These are phyloP conservation scores for Octodon degus DNA, from an alignment of 2,113 vertebrate genomes.

Conservation along the genomic window DNA sequence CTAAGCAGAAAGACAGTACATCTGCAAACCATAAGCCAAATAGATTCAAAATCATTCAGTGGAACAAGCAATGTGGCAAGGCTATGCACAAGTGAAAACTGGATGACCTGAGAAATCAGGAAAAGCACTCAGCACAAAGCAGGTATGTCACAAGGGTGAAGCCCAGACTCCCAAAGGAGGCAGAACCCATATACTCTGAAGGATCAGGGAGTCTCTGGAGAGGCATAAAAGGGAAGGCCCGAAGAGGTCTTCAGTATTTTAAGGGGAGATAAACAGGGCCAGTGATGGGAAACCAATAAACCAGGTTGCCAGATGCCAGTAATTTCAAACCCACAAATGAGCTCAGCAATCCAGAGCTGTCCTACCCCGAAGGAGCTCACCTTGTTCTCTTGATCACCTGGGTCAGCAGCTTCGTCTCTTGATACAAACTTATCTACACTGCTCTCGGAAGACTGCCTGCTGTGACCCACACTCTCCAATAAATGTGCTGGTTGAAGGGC, in stretches of 20 bases:
- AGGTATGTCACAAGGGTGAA: no score
- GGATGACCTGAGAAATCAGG: not conserved
- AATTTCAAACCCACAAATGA: accelerated
- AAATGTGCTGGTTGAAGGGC: conserved; percentile 93
- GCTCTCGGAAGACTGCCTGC: conserved; percentile 94
- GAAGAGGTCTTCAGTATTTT: accelerated
- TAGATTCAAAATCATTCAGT: not conserved
- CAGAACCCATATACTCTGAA: not conserved
- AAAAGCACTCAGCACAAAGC: not conserved
- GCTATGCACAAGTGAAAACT: not conserved
- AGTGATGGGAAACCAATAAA: accelerated
- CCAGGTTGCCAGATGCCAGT: accelerated
- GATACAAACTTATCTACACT: conserved; percentile 91
- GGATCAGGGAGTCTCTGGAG: not conserved
- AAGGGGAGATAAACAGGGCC: not conserved
- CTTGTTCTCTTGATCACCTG: conserved; percentile 91
- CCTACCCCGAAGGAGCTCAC: conserved; percentile 76
- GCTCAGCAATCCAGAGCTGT: accelerated
- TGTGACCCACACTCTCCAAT: conserved; percentile 90
- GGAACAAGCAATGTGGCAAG: not conserved
- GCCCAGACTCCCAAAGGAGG: not conserved
- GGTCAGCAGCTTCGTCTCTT: conserved; percentile 92
- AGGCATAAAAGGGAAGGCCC: not conserved
- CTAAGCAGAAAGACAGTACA: not conserved
- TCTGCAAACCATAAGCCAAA: not conserved